These are phyloP conservation scores for Gymnobelideus leadbeateri DNA, from an alignment of 2,113 vertebrate species.

Conservation along the genomic window DNA sequence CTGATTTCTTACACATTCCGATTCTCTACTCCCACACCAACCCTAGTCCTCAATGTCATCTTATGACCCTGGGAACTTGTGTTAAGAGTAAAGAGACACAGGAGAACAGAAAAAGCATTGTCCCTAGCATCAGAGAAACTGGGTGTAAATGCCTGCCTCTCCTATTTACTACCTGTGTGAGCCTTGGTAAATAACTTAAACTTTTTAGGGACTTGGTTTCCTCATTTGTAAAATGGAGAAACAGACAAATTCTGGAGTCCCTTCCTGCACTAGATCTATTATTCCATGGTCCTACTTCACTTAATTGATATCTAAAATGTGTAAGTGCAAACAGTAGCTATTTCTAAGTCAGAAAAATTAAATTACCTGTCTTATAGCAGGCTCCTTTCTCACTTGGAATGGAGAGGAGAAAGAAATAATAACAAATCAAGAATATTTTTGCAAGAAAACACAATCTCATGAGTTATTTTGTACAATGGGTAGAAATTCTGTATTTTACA, in stretches of 20 bases:
- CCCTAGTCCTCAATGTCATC: neutral
- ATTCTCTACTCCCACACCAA: neutral
- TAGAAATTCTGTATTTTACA: conserved; percentile 17
- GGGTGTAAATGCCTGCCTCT: neutral
- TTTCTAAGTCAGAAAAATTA: neutral
- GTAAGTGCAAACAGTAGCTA: neutral
- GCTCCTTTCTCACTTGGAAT: neutral
- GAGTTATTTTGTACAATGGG: conserved; percentile 11
- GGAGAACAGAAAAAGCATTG: conserved; percentile 38
- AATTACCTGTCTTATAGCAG: neutral
- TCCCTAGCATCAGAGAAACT: neutral
- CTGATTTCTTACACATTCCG: neutral
- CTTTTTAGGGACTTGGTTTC: neutral
- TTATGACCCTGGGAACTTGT: conserved; percentile 34
- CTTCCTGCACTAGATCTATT: neutral
- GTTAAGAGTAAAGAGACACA: conserved; percentile 33
- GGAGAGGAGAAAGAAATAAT: neutral
- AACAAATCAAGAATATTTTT: conserved; percentile 25
- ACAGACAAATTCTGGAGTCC: neutral
- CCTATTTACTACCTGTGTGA: neutral
- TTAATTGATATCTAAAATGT: conserved; percentile 50
- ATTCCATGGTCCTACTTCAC: conserved; percentile 49
- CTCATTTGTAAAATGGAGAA: neutral
- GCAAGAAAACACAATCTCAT: neutral
- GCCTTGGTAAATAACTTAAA: neutral